A percentile compares a stretch with the other conserved stretches of the same genome.
Conservation (phyloP, 2,113 vertebrate genomes). For the Thalassarche chlororhynchos region DNA sequence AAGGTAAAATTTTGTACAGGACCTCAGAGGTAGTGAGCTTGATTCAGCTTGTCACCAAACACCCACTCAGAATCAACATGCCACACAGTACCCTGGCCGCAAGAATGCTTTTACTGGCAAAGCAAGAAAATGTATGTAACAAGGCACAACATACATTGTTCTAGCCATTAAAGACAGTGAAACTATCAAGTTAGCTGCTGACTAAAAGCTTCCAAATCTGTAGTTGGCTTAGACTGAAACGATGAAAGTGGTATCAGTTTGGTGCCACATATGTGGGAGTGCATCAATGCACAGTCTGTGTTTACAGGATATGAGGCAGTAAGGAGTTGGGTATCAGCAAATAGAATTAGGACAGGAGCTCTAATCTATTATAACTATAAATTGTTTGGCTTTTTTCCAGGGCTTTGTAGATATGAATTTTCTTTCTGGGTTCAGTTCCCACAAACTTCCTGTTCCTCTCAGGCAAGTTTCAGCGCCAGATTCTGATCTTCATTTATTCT, state of each 20-base stretch:
- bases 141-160: neutral
- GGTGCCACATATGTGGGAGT: conserved; percentile 34
- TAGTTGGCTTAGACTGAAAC: neutral
- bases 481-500: neutral
- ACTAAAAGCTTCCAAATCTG: conserved; percentile 43
- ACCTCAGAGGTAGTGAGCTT: neutral
- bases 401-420: neutral
- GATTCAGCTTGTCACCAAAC: neutral
- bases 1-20: neutral
- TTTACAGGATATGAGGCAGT: conserved; percentile 32
- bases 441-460: neutral
- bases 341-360: conserved; percentile 30
- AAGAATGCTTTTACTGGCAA: neutral
- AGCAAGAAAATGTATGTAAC: neutral
- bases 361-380: neutral
- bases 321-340: conserved; percentile 7
- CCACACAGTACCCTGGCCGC: neutral
- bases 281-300: neutral
- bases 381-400: neutral
- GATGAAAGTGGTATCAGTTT: neutral
- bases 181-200: conserved; percentile 23
- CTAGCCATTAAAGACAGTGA: conserved; percentile 10
- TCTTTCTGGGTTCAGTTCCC: neutral
- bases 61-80: neutral
- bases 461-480: neutral